These are phyloP conservation scores for Papilio protenor DNA, from an alignment of 2,888 invertebrate genomes.

Conservation along the genomic window DNA sequence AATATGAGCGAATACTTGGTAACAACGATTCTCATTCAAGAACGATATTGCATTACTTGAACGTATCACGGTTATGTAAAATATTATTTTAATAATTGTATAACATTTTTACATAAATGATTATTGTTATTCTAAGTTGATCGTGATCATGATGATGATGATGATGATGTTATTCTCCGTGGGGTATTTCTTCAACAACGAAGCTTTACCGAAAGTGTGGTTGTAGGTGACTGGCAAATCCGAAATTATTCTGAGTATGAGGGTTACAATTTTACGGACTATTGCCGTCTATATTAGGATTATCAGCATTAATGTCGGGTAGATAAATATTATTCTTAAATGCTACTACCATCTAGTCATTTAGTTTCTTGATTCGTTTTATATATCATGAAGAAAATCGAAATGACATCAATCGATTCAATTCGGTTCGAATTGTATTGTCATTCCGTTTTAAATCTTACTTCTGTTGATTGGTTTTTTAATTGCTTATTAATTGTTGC, in stretches of 20 bases:
- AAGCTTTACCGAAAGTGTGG: too few relatives aligned
- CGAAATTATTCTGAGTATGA: too few relatives aligned
- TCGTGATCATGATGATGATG: too few relatives aligned
- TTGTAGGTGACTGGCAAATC: too few relatives aligned
- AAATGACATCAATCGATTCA: too few relatives aligned
- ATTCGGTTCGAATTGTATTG: too few relatives aligned
- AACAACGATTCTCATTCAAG: slow-evolving; percentile 20
- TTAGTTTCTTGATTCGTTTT: background rate
- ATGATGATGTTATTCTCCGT: too few relatives aligned
- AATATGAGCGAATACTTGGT: slow-evolving; percentile 27
- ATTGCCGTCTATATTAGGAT: background rate
- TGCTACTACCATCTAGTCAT: too few relatives aligned
- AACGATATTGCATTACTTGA: slow-evolving; percentile 1
- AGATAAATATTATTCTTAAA: background rate
- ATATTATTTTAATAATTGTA: background rate
- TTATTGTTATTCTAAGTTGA: too few relatives aligned
- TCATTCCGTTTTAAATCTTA: too few relatives aligned
- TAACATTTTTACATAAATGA: background rate
- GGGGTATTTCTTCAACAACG: too few relatives aligned
- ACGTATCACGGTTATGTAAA: background rate
- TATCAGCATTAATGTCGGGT: background rate
- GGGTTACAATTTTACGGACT: too few relatives aligned
- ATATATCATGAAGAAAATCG: background rate
- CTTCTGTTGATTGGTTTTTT: background rate
- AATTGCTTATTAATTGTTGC: slow-evolving; percentile 42